A percentile compares a stretch with the other conserved stretches of the same genome.
Conservation (phyloP, 2,797 vertebrate species). For the Pogoniulus pusillus region DNA sequence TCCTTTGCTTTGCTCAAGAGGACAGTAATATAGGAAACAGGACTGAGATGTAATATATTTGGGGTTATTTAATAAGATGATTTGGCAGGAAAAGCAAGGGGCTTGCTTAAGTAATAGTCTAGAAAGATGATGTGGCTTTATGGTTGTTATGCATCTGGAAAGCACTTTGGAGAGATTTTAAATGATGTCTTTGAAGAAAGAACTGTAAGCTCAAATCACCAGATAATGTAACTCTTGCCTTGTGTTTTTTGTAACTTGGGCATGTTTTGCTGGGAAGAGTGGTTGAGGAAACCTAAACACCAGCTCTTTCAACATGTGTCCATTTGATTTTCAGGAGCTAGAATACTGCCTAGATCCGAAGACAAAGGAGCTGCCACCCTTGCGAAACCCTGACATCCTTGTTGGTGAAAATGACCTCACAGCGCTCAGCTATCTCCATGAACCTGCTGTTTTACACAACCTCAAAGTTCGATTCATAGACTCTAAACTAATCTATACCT, state of each 20-base stretch:
- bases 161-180: neutral
- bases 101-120: neutral
- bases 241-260: neutral
- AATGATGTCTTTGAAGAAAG: neutral
- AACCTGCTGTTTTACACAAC: constrained; percentile 96
- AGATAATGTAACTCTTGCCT: neutral
- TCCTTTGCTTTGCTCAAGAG: neutral
- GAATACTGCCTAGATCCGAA: constrained; percentile 89
- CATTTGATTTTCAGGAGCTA: constrained; percentile 78
- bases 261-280: neutral
- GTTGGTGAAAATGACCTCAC: constrained; percentile 99
- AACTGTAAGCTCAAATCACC: neutral
- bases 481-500: constrained; percentile 98
- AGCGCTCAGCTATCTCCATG: constrained; percentile 96
- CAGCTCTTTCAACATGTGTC: neutral
- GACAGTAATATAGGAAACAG: neutral
- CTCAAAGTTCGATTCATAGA: constrained; percentile 97
- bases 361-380: constrained; percentile 90
- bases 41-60: accelerated
- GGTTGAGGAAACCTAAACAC: neutral
- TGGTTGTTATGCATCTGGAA: neutral
- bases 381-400: constrained; percentile 97
- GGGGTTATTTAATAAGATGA: neutral
- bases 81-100: neutral
- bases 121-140: neutral